A percentile compares a stretch with the other conserved stretches of the same genome.
These are phyloP conservation scores for Decapterus maruadsi DNA, from an alignment of 2,797 vertebrate species.

Conservation along the genomic window DNA sequence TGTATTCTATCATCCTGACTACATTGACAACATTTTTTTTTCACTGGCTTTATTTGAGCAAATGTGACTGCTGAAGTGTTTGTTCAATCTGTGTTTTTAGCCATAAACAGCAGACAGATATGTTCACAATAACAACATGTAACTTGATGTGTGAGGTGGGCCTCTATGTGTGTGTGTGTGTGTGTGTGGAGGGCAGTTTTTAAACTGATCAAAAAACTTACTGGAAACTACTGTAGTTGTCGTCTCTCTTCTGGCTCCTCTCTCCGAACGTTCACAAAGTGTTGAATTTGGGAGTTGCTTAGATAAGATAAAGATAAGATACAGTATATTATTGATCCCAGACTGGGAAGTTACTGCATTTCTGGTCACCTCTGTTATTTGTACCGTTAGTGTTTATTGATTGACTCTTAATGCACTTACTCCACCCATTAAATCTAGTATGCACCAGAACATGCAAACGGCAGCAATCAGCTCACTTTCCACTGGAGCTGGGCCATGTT, in stretches of 20 bases:
- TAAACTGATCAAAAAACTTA: conserved; percentile 15
- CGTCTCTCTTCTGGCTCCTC: neutral
- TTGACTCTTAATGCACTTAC: conserved; percentile 9
- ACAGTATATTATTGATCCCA: too few species aligned
- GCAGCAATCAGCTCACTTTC: neutral
- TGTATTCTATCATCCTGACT: conserved; percentile 21
- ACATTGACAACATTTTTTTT: neutral
- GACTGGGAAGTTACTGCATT: too few species aligned
- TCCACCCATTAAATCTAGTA: neutral
- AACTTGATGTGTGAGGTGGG: neutral
- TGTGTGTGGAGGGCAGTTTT: neutral
- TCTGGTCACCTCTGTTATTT: neutral
- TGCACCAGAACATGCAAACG: neutral
- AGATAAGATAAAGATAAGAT: too few species aligned
- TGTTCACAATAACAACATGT: conserved; percentile 14
- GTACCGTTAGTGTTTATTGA: neutral
- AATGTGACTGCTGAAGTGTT: conserved; percentile 7
- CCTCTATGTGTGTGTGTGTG: conserved; percentile 4
- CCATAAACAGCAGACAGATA: conserved; percentile 23
- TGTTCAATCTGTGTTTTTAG: conserved; percentile 5
- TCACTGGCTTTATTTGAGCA: neutral
- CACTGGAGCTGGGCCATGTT: neutral
- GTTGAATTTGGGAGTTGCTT: neutral
- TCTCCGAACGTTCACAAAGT: neutral
- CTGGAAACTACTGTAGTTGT: neutral